A percentile compares a stretch with the other conserved stretches of the same genome.
phyloP scores from a whole-genome alignment of 2,113 vertebrate genomes.

The Phaethon lepturus region DNA sequence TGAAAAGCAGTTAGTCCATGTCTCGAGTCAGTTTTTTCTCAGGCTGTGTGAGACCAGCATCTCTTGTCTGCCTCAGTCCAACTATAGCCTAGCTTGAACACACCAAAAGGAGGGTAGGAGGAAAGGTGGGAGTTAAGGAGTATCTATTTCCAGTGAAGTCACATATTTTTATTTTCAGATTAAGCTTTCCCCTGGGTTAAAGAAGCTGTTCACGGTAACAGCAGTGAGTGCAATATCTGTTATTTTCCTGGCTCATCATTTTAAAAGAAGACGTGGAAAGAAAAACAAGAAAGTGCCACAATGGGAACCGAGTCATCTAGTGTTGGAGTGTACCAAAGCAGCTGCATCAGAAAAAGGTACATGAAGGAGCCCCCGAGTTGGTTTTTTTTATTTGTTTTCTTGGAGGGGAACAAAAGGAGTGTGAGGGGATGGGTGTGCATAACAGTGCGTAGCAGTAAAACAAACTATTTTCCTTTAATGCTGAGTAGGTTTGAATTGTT shows the following conservation, averaged over 20 bases:
- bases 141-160: not conserved
- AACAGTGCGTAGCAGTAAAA: not conserved
- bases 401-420: not conserved
- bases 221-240: slow-evolving; percentile 88
- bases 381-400: not conserved
- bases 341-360: slow-evolving; percentile 83
- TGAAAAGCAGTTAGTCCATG: not conserved
- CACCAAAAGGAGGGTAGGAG: not conserved
- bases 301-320: slow-evolving; percentile 82
- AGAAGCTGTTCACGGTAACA: slow-evolving; percentile 87
- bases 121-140: not conserved
- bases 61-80: not conserved
- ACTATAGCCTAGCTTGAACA: not conserved
- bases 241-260: slow-evolving; percentile 89
- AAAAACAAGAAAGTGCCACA: slow-evolving; percentile 80
- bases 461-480: not conserved
- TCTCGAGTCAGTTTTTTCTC: not conserved
- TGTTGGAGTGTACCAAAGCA: slow-evolving; percentile 77
- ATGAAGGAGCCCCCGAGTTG: not conserved
- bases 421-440: not conserved
- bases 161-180: slow-evolving; percentile 74
- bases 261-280: slow-evolving; percentile 90
- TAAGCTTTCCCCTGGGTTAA: slow-evolving; percentile 84
- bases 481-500: not conserved
- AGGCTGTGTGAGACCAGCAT: not conserved